phyloP scores from a whole-genome alignment of 2,113 vertebrate species.

The mouse (Mus musculus) region DNA sequence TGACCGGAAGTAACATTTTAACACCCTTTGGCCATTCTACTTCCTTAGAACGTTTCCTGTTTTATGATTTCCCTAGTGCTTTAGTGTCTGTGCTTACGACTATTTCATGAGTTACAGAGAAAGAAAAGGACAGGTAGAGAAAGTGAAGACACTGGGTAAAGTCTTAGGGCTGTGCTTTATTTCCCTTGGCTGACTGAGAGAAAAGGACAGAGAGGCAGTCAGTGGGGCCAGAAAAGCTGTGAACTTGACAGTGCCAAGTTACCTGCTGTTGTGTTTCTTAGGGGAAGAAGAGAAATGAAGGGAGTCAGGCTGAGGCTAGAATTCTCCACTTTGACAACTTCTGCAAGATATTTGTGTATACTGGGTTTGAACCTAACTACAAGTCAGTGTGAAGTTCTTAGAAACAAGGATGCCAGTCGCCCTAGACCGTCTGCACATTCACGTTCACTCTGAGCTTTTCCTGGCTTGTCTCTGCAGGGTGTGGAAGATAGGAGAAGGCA shows the following conservation, averaged over 20 bases:
- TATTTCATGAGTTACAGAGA: constrained; percentile 33
- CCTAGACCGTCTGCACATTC: constrained; percentile 56
- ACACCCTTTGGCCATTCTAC: not conserved
- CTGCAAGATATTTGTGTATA: constrained; percentile 69
- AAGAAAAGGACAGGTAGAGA: constrained; percentile 41
- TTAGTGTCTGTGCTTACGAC: constrained; percentile 36
- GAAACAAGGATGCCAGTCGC: constrained; percentile 56
- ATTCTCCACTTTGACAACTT: constrained; percentile 47
- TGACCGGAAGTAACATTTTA: not conserved
- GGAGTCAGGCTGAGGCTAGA: constrained; percentile 58
- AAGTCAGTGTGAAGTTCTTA: constrained; percentile 31
- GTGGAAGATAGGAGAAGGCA: constrained; percentile 47
- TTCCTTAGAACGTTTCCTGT: not conserved
- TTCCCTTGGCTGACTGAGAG: constrained; percentile 58
- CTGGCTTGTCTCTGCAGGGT: constrained; percentile 62
- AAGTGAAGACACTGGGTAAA: constrained; percentile 4
- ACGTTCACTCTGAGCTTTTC: constrained; percentile 67
- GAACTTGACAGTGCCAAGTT: constrained; percentile 52
- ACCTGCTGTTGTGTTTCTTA: constrained; percentile 58
- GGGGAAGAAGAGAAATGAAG: constrained; percentile 7
- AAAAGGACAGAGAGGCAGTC: constrained; percentile 48
- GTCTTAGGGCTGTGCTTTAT: constrained; percentile 28
- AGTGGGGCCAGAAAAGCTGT: constrained; percentile 46
- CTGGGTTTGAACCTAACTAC: constrained; percentile 74
- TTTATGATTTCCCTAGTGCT: constrained; percentile 37